phyloP scores from a whole-genome alignment of 2,797 vertebrate species.

The Phylloscopus collybita region DNA sequence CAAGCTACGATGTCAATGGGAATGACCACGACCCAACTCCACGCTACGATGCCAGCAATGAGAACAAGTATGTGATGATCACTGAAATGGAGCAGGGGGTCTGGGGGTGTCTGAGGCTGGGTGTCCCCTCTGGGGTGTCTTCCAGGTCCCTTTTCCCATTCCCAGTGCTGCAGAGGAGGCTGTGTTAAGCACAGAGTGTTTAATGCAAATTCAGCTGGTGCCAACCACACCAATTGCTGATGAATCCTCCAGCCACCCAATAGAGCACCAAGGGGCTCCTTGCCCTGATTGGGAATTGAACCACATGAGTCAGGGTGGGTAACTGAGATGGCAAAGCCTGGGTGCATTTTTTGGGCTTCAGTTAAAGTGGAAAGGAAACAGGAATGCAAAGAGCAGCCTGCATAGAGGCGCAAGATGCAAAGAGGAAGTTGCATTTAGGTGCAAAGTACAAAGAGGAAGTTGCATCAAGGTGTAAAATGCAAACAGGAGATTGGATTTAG shows the following conservation, averaged over 20 bases:
- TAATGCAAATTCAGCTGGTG: neutral
- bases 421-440: neutral
- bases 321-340: neutral
- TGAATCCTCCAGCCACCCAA: neutral
- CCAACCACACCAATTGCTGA: neutral
- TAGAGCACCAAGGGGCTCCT: neutral
- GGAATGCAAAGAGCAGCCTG: neutral
- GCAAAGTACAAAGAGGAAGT: neutral
- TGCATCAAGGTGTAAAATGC: neutral
- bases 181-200: fast-evolving
- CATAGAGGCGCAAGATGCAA: neutral
- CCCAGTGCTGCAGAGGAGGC: neutral
- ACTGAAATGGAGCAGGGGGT: neutral
- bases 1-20: conserved; percentile 82
- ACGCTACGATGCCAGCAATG: conserved; percentile 81
- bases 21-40: conserved; percentile 81
- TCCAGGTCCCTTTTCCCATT: neutral
- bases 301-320: neutral
- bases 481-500: neutral
- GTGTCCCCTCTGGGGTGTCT: neutral
- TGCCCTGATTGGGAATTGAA: fast-evolving
- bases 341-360: neutral
- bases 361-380: neutral
- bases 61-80: conserved; percentile 77
- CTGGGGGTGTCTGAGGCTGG: neutral